phyloP scores from a whole-genome alignment of 2,888 invertebrate genomes.

The Parnassius orleans region DNA sequence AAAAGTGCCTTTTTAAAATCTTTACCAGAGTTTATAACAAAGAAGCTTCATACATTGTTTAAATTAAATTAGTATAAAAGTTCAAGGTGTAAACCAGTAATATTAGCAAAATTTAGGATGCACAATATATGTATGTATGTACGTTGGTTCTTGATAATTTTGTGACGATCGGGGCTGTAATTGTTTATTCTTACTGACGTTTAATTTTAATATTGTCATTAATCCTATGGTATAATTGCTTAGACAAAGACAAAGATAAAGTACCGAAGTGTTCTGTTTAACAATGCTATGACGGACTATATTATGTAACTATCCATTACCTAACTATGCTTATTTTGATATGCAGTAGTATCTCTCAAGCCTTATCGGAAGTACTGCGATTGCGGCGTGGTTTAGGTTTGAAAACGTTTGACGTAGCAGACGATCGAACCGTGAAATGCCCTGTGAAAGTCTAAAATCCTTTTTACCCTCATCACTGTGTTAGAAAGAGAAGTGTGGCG shows the following conservation, averaged over 20 bases:
- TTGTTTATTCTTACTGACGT: neutral
- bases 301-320: constrained; percentile 2
- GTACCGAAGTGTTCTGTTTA: constrained; percentile 2
- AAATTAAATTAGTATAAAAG: too few species aligned
- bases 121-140: too few species aligned
- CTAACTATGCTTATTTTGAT: constrained; percentile 6
- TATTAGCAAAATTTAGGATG: too few species aligned
- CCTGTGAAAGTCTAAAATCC: constrained; percentile 73
- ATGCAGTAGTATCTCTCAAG: constrained; percentile 1
- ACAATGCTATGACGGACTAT: constrained; percentile 7
- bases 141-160: too few species aligned
- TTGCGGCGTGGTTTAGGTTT: constrained; percentile 46
- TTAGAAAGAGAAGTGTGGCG: constrained; percentile 75
- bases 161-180: neutral
- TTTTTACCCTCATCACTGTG: constrained; percentile 75
- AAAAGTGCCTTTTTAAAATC: neutral
- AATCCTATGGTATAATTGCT: neutral
- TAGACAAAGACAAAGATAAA: constrained; percentile 4
- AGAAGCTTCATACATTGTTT: too few species aligned
- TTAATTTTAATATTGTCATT: neutral
- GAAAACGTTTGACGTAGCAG: constrained; percentile 46
- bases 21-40: neutral
- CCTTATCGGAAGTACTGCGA: constrained; percentile 31
- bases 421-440: constrained; percentile 70
- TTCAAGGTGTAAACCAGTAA: too few species aligned